Evolutionary conservation across 1,140 invertebrate species (phyloP).

Genomic region (Ceratosolen fusciceps): DNA sequence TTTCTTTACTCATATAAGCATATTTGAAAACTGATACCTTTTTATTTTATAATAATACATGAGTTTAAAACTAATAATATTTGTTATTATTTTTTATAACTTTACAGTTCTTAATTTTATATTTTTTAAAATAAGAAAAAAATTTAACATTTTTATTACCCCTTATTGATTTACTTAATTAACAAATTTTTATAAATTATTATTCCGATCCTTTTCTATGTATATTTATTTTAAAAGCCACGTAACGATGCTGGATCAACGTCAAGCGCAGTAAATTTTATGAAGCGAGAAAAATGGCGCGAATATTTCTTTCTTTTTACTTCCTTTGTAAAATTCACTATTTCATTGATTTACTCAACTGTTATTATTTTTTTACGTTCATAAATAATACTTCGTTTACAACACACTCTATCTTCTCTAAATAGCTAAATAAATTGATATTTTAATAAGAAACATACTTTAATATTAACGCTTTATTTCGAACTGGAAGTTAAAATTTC

Average conservation of each 20-base stretch:
- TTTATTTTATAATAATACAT: no score
- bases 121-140: no score
- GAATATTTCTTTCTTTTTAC: constrained; percentile 60
- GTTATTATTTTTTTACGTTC: constrained; percentile 45
- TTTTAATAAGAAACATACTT: no score
- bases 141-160: background rate
- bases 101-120: no score
- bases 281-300: constrained; percentile 68
- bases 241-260: constrained; percentile 69
- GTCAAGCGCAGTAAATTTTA: constrained; percentile 69
- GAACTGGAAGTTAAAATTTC: no score
- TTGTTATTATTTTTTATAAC: no score
- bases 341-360: constrained; percentile 46
- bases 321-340: constrained; percentile 31
- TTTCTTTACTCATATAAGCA: no score
- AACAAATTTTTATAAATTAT: constrained; percentile 15
- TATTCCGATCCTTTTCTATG: constrained; percentile 25
- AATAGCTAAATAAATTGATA: constrained; percentile 21
- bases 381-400: background rate
- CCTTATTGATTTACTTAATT: constrained; percentile 22
- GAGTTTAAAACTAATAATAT: no score
- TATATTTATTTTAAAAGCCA: constrained; percentile 69
- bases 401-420: background rate
- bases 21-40: no score
- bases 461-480: no score